Evolutionary conservation across 2,797 vertebrate genomes (phyloP), one percentile per base, ranked within the genome.

Genomic region (Ispidina lecontei): DNA sequence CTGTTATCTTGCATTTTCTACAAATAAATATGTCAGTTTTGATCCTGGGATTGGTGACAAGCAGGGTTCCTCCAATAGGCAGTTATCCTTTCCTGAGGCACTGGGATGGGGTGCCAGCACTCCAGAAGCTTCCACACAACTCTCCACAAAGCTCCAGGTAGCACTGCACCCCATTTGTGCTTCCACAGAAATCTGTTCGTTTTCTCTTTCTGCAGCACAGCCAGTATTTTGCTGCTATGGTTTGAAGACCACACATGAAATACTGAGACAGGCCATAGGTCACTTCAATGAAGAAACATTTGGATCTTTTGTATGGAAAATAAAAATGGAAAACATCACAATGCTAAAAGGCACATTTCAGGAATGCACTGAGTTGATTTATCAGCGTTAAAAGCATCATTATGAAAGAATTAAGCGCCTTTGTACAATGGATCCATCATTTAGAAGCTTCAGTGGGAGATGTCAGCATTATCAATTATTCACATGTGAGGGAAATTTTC

Each of bases 71-170:
- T 21, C 22, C 43, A 47, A 28, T 0, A 39, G 31, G 35, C 46
- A 64, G 62, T 33, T 58, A 8, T 1, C 3, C 0, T 13, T 54
- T 33, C 49, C 47, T 7, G 51, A 54, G 28, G 54, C 2, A 7
- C 46, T 22, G 44, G 12, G 3, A 35, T 0, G 0, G 63, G 63
- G 79, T 0, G 0, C 6, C 26, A 73, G n/a, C 33, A 19, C 37
- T 43, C 13, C 33, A 54, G 11, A 75, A 88, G 25, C 65, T 87
- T 70, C 77, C 58, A n/a, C 0, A 43, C 55, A 86, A 80, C 35
- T 56, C 67, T 54, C 63, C 18, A 23, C 25, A 52, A 65, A 86
- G n/a, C 33, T 63, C 29, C 31, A 63, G 55, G 63, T 0, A 86
- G n/a, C 71, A 43, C 0, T 31, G 52, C 7, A 80, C 19, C 44